Percentiles rank a stretch among this genome's conserved stretches.
Conservation (phyloP, 2,113 vertebrate genomes). For the Canis aureus region DNA sequence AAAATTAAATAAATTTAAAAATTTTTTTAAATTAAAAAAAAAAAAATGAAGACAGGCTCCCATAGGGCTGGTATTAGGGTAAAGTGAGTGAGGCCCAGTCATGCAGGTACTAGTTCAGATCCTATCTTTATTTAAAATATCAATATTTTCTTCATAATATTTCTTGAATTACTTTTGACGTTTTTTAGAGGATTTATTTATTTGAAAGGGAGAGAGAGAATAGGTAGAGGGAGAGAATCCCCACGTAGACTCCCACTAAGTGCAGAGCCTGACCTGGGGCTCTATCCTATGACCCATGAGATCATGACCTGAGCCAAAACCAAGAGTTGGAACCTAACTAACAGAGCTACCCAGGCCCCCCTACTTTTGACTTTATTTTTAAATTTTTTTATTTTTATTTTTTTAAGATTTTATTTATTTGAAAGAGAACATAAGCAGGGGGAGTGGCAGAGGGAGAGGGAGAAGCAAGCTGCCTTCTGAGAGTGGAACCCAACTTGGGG, state of each 20-base stretch:
- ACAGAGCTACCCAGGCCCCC: neutral
- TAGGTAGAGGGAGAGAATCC: neutral
- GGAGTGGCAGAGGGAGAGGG: neutral
- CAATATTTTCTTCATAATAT: neutral
- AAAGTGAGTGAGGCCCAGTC: neutral
- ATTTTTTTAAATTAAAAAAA: no score
- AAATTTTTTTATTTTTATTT: neutral
- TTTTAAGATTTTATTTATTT: neutral
- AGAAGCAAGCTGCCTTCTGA: neutral
- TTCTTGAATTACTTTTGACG: neutral
- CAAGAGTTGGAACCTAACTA: neutral
- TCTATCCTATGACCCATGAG: neutral
- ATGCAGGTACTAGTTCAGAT: neutral
- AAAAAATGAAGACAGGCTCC: neutral
- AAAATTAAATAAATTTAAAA: no score
- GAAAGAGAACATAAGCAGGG: no score
- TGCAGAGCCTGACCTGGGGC: neutral
- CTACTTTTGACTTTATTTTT: neutral
- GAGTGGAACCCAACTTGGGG: neutral
- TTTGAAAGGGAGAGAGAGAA: neutral
- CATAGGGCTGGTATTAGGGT: neutral
- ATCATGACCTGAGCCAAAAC: neutral
- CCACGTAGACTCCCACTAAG: neutral
- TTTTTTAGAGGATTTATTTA: neutral
- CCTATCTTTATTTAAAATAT: conserved; percentile 36